Conservation (phyloP, 2,797 vertebrate genomes). For the Halcyon smyrnensis region DNA sequence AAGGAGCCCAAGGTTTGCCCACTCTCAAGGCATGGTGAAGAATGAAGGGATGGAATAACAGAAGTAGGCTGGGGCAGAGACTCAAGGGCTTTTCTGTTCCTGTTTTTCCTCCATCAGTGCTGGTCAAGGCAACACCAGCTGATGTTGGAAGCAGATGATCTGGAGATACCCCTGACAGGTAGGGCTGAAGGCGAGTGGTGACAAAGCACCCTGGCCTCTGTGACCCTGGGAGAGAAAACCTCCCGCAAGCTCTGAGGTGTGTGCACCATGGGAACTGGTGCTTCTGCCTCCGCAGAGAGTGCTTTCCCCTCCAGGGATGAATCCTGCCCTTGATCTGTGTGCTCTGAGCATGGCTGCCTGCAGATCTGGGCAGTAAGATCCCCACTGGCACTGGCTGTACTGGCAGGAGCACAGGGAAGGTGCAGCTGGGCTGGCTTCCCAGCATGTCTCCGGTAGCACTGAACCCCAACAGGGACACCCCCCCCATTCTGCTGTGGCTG, state of each 20-base stretch:
- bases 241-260: accelerated
- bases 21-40: accelerated
- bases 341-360: background rate
- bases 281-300: background rate
- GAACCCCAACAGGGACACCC: accelerated
- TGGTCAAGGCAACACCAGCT: background rate
- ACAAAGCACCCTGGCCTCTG: background rate
- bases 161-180: background rate
- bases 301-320: accelerated
- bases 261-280: accelerated
- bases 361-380: background rate
- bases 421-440: background rate
- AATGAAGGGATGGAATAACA: background rate
- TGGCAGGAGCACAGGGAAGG: background rate
- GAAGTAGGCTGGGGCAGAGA: background rate
- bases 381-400: background rate
- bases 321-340: background rate
- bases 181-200: background rate
- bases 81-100: background rate
- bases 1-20: accelerated
- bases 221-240: too few relatives aligned
- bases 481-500: accelerated
- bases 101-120: background rate
- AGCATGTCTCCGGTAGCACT: too few relatives aligned
- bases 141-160: background rate